Base-by-base conservation (phyloP, 2,113 vertebrate genomes). In the Rana temporaria region DNA sequence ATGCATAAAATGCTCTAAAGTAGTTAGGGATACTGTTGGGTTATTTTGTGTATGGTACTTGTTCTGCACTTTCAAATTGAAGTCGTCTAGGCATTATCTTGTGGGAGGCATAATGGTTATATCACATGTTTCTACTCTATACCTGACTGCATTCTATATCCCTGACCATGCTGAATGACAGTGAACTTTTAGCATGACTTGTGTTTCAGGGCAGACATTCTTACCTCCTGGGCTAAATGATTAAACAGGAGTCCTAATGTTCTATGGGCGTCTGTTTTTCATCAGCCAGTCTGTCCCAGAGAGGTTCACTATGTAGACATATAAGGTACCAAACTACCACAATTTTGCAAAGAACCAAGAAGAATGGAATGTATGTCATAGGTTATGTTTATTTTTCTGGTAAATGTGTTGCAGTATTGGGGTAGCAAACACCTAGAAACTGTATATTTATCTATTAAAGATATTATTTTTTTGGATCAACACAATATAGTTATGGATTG, bases 251-350 rank as follows among this genome's bases (percentile, higher is more conserved):
- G 77, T 24, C 32, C 19, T 19, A 67, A 55, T 79, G 53, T 79
- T n/a, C 64, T 22, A 2, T 20, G n/a, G 12, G 38, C 4, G 42
- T 32, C 79, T 82, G 79, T 65, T 82, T 77, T 69, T 68, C 24
- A 48, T 83, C 81, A 76, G 0, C 19, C 1, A 81, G 66, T 24
- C n/a, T 81, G 3, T 64, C 22, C 68, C 22, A 18, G n/a, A 22
- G 59, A 64, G 34, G 19, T 73, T 82, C 56, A 57, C 48, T 66
- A n/a, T 66, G 32, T 42, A 81, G 78, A 81, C 79, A 55, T 81
- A 66, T 86, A 81, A 20, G 62, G 78, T 73, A 57, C 78, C 84
- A 38, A 85, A 84, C 81, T 22, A 78, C 7, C 19, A 18, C 42
- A 78, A 24, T 17, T 38, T 18, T 42, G 19, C n/a, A 78, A 71